Evolutionary conservation across 2,113 vertebrate genomes (phyloP).

Genomic region (Galbula dea): DNA sequence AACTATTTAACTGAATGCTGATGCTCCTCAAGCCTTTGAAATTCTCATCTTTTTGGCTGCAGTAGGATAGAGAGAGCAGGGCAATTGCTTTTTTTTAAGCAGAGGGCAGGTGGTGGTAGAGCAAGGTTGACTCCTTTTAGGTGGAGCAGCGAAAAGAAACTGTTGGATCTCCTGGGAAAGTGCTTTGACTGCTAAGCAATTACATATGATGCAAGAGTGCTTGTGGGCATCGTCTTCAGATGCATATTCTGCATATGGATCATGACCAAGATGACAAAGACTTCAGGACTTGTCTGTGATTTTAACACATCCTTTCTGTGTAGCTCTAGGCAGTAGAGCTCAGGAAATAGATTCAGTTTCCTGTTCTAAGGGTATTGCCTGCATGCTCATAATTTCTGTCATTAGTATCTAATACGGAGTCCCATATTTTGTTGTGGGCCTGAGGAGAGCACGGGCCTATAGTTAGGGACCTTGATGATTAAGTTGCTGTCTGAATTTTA

Average conservation of each 20-base stretch:
- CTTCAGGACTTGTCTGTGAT: neutral
- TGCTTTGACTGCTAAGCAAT: neutral
- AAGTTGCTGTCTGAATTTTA: neutral
- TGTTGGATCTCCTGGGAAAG: neutral
- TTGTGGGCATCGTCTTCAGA: neutral
- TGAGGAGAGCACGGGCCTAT: neutral
- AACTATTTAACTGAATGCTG: neutral
- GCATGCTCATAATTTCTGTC: neutral
- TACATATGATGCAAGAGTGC: neutral
- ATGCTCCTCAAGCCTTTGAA: neutral
- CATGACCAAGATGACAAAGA: accelerated
- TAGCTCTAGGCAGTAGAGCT: neutral
- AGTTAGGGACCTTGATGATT: neutral
- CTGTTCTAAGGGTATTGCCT: neutral
- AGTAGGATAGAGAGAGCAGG: too few relatives aligned
- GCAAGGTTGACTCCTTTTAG: neutral
- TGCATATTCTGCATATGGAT: neutral
- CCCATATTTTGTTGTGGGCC: neutral
- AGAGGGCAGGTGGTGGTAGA: neutral
- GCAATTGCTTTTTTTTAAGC: neutral
- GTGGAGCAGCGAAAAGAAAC: neutral
- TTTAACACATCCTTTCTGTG: neutral
- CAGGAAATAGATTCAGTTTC: neutral
- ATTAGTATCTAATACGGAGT: accelerated
- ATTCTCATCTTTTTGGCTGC: neutral